A percentile compares a stretch with the other conserved stretches of the same genome.
phyloP scores from a whole-genome alignment of 1,140 invertebrate species.

The Riptortus pedestris region DNA sequence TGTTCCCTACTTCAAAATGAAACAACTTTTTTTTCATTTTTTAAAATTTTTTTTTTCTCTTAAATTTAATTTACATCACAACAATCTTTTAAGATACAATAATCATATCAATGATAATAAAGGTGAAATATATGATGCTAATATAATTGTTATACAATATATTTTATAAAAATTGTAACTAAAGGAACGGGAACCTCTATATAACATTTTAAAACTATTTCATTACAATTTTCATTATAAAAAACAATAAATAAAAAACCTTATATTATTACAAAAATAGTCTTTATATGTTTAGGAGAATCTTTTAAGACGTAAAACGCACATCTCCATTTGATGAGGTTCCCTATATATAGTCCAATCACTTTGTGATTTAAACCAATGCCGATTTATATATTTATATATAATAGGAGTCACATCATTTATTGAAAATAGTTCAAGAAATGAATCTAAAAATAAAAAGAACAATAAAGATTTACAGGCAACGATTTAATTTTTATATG shows the following conservation, averaged over 20 bases:
- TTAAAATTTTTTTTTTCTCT: not conserved
- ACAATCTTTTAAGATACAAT: slow-evolving; percentile 4
- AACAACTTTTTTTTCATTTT: not conserved
- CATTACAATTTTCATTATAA: slow-evolving; percentile 11
- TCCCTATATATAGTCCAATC: not conserved
- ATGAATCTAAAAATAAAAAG: too few species aligned
- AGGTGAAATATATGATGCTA: not conserved
- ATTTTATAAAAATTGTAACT: not conserved
- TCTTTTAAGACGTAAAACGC: too few species aligned
- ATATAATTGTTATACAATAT: slow-evolving; percentile 2
- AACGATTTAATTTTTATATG: too few species aligned
- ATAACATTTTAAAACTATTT: not conserved
- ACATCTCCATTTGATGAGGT: not conserved
- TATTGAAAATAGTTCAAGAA: too few species aligned
- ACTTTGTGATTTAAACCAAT: slow-evolving; percentile 3
- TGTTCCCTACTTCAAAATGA: not conserved
- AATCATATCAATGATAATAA: not conserved
- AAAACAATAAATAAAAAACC: slow-evolving; percentile 7
- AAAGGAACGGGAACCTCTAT: not conserved
- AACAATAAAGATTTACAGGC: too few species aligned
- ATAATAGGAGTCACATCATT: too few species aligned
- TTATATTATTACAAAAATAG: slow-evolving; percentile 13
- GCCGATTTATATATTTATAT: too few species aligned
- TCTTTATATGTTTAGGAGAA: slow-evolving; percentile 10
- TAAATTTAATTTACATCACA: slow-evolving; percentile 6